Conservation (phyloP, 2,113 vertebrate genomes). For the Aythya baeri region DNA sequence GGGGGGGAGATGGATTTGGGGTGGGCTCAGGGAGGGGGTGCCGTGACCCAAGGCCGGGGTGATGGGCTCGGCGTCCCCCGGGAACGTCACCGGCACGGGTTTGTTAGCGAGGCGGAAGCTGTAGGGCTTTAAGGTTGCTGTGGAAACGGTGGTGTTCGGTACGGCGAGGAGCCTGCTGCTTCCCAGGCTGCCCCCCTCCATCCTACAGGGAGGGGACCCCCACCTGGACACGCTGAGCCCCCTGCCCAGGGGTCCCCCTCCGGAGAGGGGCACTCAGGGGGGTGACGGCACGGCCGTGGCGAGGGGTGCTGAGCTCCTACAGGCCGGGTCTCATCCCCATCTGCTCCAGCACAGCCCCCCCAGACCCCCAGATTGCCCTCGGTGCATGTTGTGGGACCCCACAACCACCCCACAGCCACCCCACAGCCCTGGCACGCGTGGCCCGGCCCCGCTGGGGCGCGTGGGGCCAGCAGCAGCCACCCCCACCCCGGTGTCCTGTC, state of each 20-base stretch:
- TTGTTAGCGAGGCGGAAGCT: background rate
- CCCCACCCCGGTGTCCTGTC: accelerated
- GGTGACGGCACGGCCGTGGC: accelerated
- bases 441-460: background rate
- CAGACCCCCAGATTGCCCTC: background rate
- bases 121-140: conserved; percentile 66
- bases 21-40: accelerated
- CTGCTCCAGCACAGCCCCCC: accelerated
- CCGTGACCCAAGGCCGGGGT: accelerated
- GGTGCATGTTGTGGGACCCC: background rate
- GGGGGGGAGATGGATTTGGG: accelerated
- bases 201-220: background rate
- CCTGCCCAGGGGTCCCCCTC: accelerated
- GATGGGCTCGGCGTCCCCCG: background rate
- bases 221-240: accelerated
- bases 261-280: accelerated
- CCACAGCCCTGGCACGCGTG: background rate
- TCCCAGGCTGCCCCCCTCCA: conserved; percentile 3
- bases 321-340: background rate
- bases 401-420: background rate
- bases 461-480: background rate
- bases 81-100: background rate
- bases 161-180: conserved; percentile 2
- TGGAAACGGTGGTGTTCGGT: conserved; percentile 48
- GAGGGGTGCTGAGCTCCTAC: accelerated